Evolutionary conservation across 2,888 invertebrate genomes (phyloP).

Genomic region (Lycocerus yunnanus): DNA sequence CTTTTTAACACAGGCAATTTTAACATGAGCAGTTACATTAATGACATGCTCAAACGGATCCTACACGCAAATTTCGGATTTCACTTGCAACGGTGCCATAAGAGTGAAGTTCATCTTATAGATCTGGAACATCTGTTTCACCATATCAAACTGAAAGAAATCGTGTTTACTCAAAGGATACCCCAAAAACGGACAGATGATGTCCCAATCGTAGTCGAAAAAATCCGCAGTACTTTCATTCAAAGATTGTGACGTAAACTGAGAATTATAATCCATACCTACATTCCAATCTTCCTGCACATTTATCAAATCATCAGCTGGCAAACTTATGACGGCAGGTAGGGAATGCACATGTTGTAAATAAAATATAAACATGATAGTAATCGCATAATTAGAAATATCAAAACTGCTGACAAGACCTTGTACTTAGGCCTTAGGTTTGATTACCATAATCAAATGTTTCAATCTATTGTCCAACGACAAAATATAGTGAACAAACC

Average conservation of each 20-base stretch:
- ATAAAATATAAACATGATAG: slow-evolving; percentile 70
- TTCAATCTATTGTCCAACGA: slow-evolving; percentile 63
- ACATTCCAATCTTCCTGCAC: slow-evolving; percentile 65
- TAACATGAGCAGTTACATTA: slow-evolving; percentile 59
- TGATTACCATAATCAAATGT: slow-evolving; percentile 66
- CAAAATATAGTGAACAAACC: slow-evolving; percentile 66
- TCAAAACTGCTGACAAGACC: slow-evolving; percentile 59
- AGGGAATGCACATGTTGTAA: slow-evolving; percentile 67
- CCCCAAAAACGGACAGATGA: slow-evolving; percentile 70
- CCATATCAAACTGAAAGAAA: slow-evolving; percentile 52
- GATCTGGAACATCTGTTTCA: slow-evolving; percentile 55
- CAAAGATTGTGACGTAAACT: slow-evolving; percentile 41
- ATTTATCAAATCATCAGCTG: slow-evolving; percentile 47
- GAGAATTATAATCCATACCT: slow-evolving; percentile 55
- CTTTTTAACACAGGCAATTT: slow-evolving; percentile 36
- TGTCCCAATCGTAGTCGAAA: slow-evolving; percentile 63
- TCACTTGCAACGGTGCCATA: slow-evolving; percentile 49
- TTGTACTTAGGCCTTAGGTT: slow-evolving; percentile 74
- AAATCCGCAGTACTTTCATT: slow-evolving; percentile 49
- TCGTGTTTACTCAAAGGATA: slow-evolving; percentile 51
- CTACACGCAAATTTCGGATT: slow-evolving; percentile 62
- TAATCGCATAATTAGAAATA: slow-evolving; percentile 72
- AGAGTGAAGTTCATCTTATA: slow-evolving; percentile 52
- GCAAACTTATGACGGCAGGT: slow-evolving; percentile 62
- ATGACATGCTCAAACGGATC: slow-evolving; percentile 70